A percentile compares a stretch with the other conserved stretches of the same genome.
Conservation (phyloP, 2,888 invertebrate species). For the Dyspetes luteomarginatus region DNA sequence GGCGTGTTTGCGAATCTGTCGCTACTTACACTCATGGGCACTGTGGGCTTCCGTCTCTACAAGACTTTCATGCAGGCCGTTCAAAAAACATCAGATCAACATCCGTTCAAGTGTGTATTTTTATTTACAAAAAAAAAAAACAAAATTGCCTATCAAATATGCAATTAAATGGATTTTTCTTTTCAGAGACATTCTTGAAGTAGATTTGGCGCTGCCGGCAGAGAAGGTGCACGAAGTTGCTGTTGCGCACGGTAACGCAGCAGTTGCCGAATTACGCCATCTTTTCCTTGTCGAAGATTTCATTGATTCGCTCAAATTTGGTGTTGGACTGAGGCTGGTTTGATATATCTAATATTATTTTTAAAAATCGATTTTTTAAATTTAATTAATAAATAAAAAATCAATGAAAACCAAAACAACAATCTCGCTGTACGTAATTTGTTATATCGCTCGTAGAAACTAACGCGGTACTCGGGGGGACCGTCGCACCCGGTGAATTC, state of each 20-base stretch:
- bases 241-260: slow-evolving; percentile 94
- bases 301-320: slow-evolving; percentile 98
- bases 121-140: neutral
- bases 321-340: slow-evolving; percentile 97
- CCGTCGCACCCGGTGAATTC: no score
- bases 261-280: slow-evolving; percentile 92
- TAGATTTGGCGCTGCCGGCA: slow-evolving; percentile 94
- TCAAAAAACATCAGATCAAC: slow-evolving; percentile 98
- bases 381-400: no score
- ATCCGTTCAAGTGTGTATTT: slow-evolving; percentile 96
- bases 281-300: slow-evolving; percentile 98
- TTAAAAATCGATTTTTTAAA: no score
- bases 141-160: neutral
- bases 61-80: slow-evolving; percentile 97
- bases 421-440: no score
- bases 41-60: slow-evolving; percentile 97
- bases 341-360: no score
- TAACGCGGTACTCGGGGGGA: no score
- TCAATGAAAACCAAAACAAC: no score
- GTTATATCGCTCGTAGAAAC: no score
- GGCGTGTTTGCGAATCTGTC: slow-evolving; percentile 97
- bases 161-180: slow-evolving; percentile 21
- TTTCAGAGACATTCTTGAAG: slow-evolving; percentile 91
- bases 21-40: slow-evolving; percentile 92
- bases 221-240: slow-evolving; percentile 96